Percentiles rank a stretch among this genome's conserved stretches.
phyloP scores from a whole-genome alignment of 37 sponge, comb jelly and placozoan species.

The Ephydatia muelleri region DNA sequence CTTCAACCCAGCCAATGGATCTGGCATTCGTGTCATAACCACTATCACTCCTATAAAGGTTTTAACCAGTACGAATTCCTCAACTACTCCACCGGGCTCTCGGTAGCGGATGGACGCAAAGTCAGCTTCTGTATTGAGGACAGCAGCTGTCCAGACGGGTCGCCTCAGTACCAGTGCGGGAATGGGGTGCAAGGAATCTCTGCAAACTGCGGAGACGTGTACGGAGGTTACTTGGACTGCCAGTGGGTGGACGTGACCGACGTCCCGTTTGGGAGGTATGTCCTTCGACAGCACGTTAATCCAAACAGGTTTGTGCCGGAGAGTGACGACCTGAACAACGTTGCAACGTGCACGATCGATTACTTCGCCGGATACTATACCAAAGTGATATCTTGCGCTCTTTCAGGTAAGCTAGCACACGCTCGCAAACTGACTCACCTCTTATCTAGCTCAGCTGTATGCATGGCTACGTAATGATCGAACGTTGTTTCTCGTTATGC shows the following conservation, averaged over 20 bases:
- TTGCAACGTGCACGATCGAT: constrained; percentile 34
- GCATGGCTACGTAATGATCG: no score
- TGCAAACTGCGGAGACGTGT: constrained; percentile 82
- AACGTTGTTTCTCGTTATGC: no score
- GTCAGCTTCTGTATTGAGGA: constrained; percentile 78
- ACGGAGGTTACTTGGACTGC: constrained; percentile 75
- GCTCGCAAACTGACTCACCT: no score
- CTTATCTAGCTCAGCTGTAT: no score
- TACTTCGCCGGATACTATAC: not conserved
- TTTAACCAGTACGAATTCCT: constrained; percentile 60
- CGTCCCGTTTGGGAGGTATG: constrained; percentile 62
- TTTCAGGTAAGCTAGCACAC: not conserved
- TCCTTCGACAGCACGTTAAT: constrained; percentile 65
- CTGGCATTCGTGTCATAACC: constrained; percentile 74
- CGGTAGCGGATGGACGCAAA: constrained; percentile 70
- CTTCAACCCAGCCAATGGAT: constrained; percentile 29
- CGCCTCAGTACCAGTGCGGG: constrained; percentile 31
- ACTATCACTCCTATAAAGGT: constrained; percentile 67
- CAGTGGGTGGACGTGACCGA: constrained; percentile 94
- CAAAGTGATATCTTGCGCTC: not conserved
- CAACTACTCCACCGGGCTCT: constrained; percentile 9
- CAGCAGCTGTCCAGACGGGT: constrained; percentile 30
- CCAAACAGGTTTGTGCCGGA: constrained; percentile 49
- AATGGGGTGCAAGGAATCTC: constrained; percentile 74
- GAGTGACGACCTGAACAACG: constrained; percentile 79